phyloP scores from a whole-genome alignment of 2,113 vertebrate genomes.

The Lamprologus ornatipinnis region DNA sequence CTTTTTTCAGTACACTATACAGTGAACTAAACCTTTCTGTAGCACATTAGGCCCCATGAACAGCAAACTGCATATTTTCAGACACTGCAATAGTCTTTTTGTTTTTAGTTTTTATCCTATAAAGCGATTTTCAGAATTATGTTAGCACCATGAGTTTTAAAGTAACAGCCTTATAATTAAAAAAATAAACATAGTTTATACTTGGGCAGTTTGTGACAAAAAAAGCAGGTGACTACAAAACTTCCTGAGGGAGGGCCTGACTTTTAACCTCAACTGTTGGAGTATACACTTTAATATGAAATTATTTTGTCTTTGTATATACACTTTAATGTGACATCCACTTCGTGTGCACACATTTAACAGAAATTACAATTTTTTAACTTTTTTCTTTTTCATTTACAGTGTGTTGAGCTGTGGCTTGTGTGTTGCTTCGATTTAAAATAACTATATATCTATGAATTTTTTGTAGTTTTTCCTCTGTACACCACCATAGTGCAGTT shows the following conservation, averaged over 20 bases:
- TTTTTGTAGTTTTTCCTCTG: background rate
- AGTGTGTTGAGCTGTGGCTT: slow-evolving; percentile 24
- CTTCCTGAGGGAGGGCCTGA: slow-evolving; percentile 34
- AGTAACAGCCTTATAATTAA: background rate
- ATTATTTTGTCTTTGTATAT: slow-evolving; percentile 43
- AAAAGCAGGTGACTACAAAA: slow-evolving; percentile 55
- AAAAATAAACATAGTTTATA: background rate
- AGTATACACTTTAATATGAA: slow-evolving; percentile 35
- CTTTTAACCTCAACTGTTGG: slow-evolving; percentile 51
- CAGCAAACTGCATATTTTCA: background rate
- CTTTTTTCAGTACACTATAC: background rate
- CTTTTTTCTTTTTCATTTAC: slow-evolving; percentile 11
- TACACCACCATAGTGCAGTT: background rate
- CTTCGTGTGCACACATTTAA: slow-evolving; percentile 41
- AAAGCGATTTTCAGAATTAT: background rate
- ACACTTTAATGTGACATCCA: slow-evolving; percentile 36
- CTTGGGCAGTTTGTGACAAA: background rate
- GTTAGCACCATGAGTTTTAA: background rate
- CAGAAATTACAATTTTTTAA: background rate
- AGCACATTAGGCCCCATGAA: background rate
- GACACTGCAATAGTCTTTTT: background rate
- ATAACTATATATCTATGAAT: background rate
- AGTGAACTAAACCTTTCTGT: background rate
- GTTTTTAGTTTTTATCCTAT: background rate
- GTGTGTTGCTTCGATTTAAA: background rate